phyloP scores from a whole-genome alignment of 2,888 invertebrate genomes.

The Isoperla grammatica region DNA sequence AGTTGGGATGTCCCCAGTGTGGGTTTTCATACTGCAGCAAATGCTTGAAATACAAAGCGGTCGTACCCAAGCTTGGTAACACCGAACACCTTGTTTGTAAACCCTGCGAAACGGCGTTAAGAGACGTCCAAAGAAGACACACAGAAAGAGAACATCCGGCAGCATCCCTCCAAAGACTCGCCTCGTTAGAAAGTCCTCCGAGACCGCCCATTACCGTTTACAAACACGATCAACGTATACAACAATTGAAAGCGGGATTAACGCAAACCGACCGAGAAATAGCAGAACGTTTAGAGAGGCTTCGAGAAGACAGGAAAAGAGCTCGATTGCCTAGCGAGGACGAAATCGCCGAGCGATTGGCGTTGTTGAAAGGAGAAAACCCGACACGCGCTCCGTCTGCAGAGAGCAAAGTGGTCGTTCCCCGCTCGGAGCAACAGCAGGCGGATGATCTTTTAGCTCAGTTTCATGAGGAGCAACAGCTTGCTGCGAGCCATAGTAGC shows the following conservation, averaged over 20 bases:
- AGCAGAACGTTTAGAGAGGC: conserved; percentile 58
- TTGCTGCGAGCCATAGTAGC: conserved; percentile 37
- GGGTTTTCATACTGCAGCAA: conserved; percentile 78
- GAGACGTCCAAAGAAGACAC: conserved; percentile 29
- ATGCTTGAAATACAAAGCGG: conserved; percentile 67
- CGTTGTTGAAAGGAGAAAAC: conserved; percentile 60
- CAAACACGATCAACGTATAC: conserved; percentile 42
- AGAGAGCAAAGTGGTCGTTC: conserved; percentile 34
- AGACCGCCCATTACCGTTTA: conserved; percentile 53
- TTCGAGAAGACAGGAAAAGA: conserved; percentile 53
- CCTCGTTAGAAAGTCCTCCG: conserved; percentile 50
- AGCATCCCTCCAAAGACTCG: conserved; percentile 43
- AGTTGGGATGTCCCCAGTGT: conserved; percentile 80
- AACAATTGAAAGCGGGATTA: conserved; percentile 43
- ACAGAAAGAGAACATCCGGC: conserved; percentile 30
- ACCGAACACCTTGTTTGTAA: conserved; percentile 62
- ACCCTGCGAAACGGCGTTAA: conserved; percentile 47
- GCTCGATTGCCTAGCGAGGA: conserved; percentile 52
- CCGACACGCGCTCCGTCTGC: conserved; percentile 37
- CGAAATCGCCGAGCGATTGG: conserved; percentile 59
- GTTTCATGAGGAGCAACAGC: conserved; percentile 46
- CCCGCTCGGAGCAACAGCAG: conserved; percentile 62
- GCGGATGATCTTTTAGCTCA: conserved; percentile 61
- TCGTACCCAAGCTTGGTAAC: conserved; percentile 56
- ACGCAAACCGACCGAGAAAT: conserved; percentile 56